Evolutionary conservation across 2,113 vertebrate genomes (phyloP).

Genomic region (Orientallactaga bullata): DNA sequence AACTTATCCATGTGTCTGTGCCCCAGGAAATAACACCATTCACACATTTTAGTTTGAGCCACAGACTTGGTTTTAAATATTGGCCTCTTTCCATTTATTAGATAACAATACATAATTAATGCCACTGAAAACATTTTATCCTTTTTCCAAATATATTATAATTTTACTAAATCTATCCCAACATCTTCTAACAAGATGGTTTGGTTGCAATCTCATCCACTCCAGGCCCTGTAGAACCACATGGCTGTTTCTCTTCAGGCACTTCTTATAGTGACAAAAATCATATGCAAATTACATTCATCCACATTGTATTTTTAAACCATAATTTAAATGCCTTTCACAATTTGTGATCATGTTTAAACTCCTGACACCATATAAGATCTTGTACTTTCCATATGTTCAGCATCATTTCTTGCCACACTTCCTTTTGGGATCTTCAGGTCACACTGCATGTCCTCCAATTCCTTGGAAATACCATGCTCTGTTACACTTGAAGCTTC

Average conservation of each 20-base stretch:
- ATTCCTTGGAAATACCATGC: background rate
- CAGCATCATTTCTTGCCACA: background rate
- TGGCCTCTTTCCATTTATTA: background rate
- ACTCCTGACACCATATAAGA: background rate
- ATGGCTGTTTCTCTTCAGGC: background rate
- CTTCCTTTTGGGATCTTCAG: too few species aligned
- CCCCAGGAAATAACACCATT: background rate
- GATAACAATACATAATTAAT: background rate
- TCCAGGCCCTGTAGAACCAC: too few species aligned
- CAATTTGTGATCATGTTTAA: background rate
- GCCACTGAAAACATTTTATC: background rate
- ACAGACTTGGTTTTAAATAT: background rate
- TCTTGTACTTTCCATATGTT: background rate
- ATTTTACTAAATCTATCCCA: background rate
- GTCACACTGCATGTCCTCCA: background rate
- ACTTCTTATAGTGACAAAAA: background rate
- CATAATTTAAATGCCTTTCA: background rate
- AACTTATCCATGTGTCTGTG: background rate
- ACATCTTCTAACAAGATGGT: background rate
- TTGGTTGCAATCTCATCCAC: background rate
- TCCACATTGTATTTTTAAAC: background rate
- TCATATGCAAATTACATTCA: background rate
- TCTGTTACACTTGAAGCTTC: background rate
- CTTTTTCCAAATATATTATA: background rate
- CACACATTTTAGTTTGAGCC: background rate